Evolutionary conservation across 2,113 vertebrate genomes (phyloP), one percentile per base, ranked within the genome.

Genomic region (Perognathus longimembris): DNA sequence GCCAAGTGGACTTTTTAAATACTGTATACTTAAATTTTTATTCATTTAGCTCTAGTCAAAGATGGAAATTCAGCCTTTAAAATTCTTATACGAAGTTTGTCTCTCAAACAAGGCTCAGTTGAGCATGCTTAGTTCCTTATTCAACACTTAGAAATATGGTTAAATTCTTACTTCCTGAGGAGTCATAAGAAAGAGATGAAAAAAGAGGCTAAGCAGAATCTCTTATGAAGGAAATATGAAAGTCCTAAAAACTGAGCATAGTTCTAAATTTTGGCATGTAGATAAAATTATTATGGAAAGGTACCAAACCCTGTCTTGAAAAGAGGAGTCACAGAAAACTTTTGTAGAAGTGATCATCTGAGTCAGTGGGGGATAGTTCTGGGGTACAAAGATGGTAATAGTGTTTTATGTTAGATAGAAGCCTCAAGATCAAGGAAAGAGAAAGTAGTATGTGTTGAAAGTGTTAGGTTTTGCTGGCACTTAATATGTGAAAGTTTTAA

Each of bases 181-280:
- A 88, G n/a, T 69, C 80, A 61, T 70, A 75, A 82, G 30, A 63
- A 75, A 78, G 79, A 17, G 26, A 92, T 92, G 38, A 36, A 21
- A 66, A 54, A 63, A 89, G 12, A 74, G 45, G 7, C 42, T 32
- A 84, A 17, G 14, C 7, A 85, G 32, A 89, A n/a, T 81, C 38
- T 69, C 6, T 69, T 17, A 63, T 66, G 57, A 42, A 26, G 40
- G 71, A 80, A 79, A 45, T 8, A 59, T 63, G 45, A 67, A 70
- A 64, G 24, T 42, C 80, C 40, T 94, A 26, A 84, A 67, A 95
- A 74, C 15, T 89, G 8, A 70, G 18, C 83, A 18, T 85, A 54
- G 24, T 91, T 89, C 11, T 66, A 59, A 36, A 32, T 74, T 1
- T 57, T 5, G 42, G 22, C 90, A 32, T 42, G 15, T 73, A 26